Conservation (phyloP, 2,797 vertebrate species). For the Neosilurus mollespiculum region DNA sequence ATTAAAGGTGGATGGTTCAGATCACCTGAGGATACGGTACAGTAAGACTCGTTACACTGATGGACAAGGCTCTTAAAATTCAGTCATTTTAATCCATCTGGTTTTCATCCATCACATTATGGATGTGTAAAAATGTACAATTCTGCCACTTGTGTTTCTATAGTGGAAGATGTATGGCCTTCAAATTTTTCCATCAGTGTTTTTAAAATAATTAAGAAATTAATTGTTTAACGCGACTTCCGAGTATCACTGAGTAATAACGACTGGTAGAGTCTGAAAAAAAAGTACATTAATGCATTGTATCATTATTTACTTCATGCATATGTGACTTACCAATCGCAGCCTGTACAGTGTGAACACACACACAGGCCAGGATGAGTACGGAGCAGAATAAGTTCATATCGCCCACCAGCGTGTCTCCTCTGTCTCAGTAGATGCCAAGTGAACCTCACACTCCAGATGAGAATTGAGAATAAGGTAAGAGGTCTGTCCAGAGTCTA, state of each 20-base stretch:
- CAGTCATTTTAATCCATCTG: background rate
- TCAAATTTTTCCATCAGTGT: no score
- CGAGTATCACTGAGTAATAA: no score
- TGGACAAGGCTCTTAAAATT: background rate
- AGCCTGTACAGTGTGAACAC: background rate
- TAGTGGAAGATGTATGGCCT: no score
- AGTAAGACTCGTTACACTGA: background rate
- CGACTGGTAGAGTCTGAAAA: no score
- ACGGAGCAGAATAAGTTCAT: background rate
- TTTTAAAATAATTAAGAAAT: no score
- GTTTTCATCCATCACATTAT: background rate
- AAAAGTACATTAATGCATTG: no score
- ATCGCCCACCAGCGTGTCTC: slow-evolving; percentile 1
- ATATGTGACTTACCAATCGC: slow-evolving; percentile 27
- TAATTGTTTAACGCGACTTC: no score
- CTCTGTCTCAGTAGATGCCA: background rate
- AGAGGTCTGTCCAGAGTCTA: background rate
- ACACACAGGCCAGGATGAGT: slow-evolving; percentile 27
- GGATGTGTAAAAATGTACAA: background rate
- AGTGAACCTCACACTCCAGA: background rate
- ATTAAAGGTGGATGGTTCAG: background rate
- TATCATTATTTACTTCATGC: no score
- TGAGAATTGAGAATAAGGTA: background rate
- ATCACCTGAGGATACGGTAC: background rate
- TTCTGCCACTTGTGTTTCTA: background rate